Evolutionary conservation across 2,113 vertebrate genomes (phyloP).

Genomic region (Lasiurus cinereus): DNA sequence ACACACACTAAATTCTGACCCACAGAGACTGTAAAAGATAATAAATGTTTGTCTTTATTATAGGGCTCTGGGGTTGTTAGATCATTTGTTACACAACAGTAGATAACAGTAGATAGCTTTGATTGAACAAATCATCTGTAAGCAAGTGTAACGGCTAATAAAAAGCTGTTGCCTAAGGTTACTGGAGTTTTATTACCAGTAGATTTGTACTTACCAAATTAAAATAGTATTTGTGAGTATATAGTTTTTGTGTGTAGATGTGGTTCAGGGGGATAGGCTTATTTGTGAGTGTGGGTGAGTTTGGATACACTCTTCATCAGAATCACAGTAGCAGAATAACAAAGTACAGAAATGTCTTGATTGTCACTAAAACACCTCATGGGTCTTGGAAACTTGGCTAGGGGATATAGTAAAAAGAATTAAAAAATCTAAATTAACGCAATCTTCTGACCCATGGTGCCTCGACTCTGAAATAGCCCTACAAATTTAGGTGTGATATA

Average conservation of each 20-base stretch:
- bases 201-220: background rate
- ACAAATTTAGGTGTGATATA: background rate
- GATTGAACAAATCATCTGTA: background rate
- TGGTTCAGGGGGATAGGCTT: background rate
- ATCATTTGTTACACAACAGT: background rate
- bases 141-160: background rate
- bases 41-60: background rate
- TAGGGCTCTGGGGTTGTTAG: background rate
- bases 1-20: background rate
- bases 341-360: background rate
- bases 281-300: background rate
- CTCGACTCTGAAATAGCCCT: background rate
- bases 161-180: background rate
- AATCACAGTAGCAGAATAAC: background rate
- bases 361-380: background rate
- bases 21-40: background rate
- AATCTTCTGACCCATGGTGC: background rate
- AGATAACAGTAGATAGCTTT: background rate
- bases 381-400: background rate
- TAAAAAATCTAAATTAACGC: background rate
- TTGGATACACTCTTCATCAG: background rate
- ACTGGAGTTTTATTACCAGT: background rate
- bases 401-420: background rate
- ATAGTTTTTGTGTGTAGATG: background rate
- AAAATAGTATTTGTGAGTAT: background rate